Percentiles rank a stretch among this genome's conserved stretches.
Conservation (phyloP, 2,888 invertebrate genomes). For the Copidosoma aretas region DNA sequence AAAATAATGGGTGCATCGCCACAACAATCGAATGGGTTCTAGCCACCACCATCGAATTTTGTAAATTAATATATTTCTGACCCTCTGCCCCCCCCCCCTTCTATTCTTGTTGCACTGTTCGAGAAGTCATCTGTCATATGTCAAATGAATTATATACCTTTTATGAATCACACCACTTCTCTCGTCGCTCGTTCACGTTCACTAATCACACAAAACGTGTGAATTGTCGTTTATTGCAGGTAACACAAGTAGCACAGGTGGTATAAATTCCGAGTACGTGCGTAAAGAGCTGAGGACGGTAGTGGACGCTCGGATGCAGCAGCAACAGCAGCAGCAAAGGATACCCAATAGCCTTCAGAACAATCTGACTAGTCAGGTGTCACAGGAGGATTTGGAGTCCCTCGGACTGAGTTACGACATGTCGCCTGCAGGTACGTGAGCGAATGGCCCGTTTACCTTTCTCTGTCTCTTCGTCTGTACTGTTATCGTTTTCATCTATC, state of each 20-base stretch:
- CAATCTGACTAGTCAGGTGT: slow-evolving; percentile 61
- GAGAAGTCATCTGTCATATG: slow-evolving; percentile 29
- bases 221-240: slow-evolving; percentile 59
- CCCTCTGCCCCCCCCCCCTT: background rate
- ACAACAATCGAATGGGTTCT: background rate
- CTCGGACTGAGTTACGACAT: slow-evolving; percentile 75
- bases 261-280: slow-evolving; percentile 84
- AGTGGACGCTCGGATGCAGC: slow-evolving; percentile 79
- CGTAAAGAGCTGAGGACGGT: slow-evolving; percentile 89
- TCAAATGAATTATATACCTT: no score
- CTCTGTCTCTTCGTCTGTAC: no score
- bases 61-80: slow-evolving; percentile 33
- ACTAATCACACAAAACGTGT: background rate
- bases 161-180: no score
- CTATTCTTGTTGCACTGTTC: slow-evolving; percentile 20
- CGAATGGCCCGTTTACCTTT: background rate
- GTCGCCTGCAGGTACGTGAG: slow-evolving; percentile 65
- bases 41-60: slow-evolving; percentile 10
- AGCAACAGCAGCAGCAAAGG: slow-evolving; percentile 57
- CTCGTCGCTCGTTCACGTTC: background rate
- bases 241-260: slow-evolving; percentile 65
- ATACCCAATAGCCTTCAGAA: slow-evolving; percentile 61
- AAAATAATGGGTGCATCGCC: background rate
- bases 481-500: no score
- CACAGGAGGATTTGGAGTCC: slow-evolving; percentile 74